Evolutionary conservation across 1,140 invertebrate species (phyloP), one percentile per base, ranked within the genome.

Genomic region (Calosoma granatense): DNA sequence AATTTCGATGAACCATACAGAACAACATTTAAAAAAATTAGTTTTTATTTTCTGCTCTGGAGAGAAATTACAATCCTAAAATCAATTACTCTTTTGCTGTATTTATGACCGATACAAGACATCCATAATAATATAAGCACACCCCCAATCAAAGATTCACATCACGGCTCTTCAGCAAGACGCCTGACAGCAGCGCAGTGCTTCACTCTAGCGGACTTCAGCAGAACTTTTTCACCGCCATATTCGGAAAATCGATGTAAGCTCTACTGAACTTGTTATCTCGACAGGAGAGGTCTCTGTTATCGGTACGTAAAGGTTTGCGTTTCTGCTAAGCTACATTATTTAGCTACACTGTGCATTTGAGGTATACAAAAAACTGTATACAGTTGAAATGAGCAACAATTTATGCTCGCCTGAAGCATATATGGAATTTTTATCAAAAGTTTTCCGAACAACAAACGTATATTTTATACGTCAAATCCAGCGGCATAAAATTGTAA

Each of bases 81-180:
- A 61, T 61, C 60, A 61, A 61, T 61, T 61, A 61, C 60, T 56
- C 60, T 61, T 61, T 61, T 54, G 58, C 20, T 61, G 55, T 59
- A 59, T 61, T 61, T 61, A 61, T 55, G 58, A 61, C 57, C 52
- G 55, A 51, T 56, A 58, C 60, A 56, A 59, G 60, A 36, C 60
- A 22, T 56, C 53, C 60, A 61, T 61, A 61, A 57, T 61, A 61
- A 61, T 61, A 51, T 12, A 47, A 4, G 41, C 41, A 17, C 26
- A 47, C 41, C 9, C 6, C 4, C 26, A 30, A 47, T 47, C 41
- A 12, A 9, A 47, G 41, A 47, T 47, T 36, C 26, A 36, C 26
- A 36, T n/a, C 26, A 36, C n/a, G 26, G n/a, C 26, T n/a, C 6
- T 36, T n/a, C 26, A 11, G 9, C 41, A 17, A 17, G 9, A 17